Evolutionary conservation across 2,113 vertebrate genomes (phyloP).

Genomic region (Brachypodius melanocephalos): DNA sequence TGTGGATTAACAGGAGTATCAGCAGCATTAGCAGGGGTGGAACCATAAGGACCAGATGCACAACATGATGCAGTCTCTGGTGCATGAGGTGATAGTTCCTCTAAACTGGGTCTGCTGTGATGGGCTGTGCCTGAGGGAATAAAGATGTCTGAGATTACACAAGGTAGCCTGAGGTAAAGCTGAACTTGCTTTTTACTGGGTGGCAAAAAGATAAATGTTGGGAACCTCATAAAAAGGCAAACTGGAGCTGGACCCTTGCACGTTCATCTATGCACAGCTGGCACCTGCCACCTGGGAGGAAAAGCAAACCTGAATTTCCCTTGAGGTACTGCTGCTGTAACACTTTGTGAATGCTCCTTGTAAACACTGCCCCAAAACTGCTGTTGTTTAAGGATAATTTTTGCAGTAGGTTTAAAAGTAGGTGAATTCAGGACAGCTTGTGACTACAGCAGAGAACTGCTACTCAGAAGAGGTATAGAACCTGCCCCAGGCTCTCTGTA

Average conservation of each 20-base stretch:
- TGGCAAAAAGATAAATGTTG: neutral
- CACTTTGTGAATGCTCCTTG: neutral
- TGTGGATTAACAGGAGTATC: neutral
- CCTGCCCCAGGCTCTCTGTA: neutral
- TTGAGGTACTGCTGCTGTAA: neutral
- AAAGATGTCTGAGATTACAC: neutral
- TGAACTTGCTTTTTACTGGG: neutral
- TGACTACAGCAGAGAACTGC: neutral
- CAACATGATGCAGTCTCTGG: neutral
- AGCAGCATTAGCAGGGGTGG: rapidly evolving
- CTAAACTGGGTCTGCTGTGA: neutral
- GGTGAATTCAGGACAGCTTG: neutral
- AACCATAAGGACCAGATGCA: rapidly evolving
- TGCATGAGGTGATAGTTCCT: neutral
- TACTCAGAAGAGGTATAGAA: neutral
- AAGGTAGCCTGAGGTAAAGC: constrained; percentile 6
- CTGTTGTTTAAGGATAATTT: neutral
- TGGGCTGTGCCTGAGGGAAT: neutral
- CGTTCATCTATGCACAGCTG: neutral
- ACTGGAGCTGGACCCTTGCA: neutral
- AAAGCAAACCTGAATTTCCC: neutral
- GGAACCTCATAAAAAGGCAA: neutral
- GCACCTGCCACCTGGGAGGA: neutral
- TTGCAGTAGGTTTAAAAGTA: neutral
- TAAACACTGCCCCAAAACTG: neutral